Conservation (phyloP, 2,797 vertebrate genomes). For the Tenualosa ilisha region DNA sequence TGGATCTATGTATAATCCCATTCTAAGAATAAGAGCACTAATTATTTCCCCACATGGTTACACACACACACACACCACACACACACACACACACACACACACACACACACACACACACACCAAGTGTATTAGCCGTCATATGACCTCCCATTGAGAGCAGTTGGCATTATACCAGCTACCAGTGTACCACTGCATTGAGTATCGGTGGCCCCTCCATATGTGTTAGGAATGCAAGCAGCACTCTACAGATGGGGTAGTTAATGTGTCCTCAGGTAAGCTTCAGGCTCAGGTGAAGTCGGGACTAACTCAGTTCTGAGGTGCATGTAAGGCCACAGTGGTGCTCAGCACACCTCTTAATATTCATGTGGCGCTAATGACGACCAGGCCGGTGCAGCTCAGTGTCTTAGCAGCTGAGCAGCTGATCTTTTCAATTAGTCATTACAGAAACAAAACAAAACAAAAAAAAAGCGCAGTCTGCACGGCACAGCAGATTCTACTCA, state of each 20-base stretch:
- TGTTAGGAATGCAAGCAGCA: too few relatives aligned
- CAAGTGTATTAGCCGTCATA: background rate
- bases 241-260: background rate
- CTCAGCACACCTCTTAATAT: constrained; percentile 22
- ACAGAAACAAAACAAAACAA: background rate
- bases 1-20: background rate
- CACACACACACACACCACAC: too few relatives aligned
- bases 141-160: constrained; percentile 4
- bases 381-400: constrained; percentile 13
- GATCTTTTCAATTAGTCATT: constrained; percentile 36
- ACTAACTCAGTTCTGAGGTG: background rate
- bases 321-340: background rate
- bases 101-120: too few relatives aligned
- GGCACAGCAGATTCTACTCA: background rate
- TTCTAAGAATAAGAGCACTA: background rate
- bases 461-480: background rate
- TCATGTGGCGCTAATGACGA: constrained; percentile 23
- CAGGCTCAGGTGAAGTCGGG: background rate
- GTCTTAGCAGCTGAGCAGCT: constrained; percentile 37
- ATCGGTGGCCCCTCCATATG: background rate
- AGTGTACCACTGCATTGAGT: background rate
- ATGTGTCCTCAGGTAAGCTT: background rate
- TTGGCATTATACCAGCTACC: background rate
- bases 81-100: too few relatives aligned
- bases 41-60: background rate